phyloP scores from a whole-genome alignment of 2,888 invertebrate species.

The Nineta flava region DNA sequence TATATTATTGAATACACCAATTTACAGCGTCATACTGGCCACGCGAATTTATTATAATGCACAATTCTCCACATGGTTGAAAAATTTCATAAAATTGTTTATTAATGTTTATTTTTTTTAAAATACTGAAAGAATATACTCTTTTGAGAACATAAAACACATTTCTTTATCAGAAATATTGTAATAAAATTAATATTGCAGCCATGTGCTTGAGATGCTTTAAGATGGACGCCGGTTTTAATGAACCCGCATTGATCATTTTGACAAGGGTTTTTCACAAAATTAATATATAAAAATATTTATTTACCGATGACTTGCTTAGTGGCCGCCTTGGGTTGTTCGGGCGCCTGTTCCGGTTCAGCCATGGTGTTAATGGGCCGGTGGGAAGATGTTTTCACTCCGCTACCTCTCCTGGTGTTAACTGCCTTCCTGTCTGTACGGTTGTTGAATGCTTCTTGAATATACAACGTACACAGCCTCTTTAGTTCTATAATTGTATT shows the following conservation, averaged over 20 bases:
- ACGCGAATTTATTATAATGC: not conserved
- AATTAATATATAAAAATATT: constrained; percentile 7
- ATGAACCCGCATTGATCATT: constrained; percentile 8
- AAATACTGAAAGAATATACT: too few species aligned
- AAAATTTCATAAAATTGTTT: not conserved
- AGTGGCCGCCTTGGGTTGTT: constrained; percentile 55
- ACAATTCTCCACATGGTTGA: too few species aligned
- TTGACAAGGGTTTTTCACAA: constrained; percentile 6
- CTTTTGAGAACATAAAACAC: too few species aligned
- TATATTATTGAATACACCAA: too few species aligned
- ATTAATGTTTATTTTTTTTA: too few species aligned
- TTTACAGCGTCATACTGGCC: not conserved
- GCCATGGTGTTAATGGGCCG: constrained; percentile 79
- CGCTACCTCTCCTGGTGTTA: constrained; percentile 62
- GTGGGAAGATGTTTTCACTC: constrained; percentile 61
- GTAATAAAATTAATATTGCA: not conserved
- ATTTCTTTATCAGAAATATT: not conserved
- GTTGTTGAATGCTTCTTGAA: constrained; percentile 25
- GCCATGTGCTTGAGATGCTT: constrained; percentile 12
- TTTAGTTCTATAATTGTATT: not conserved
- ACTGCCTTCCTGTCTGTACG: constrained; percentile 44
- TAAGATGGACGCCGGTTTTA: constrained; percentile 24
- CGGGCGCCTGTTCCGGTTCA: constrained; percentile 82
- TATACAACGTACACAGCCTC: not conserved
- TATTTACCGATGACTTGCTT: constrained; percentile 78